Conservation (phyloP, 2,113 vertebrate species). For the Cottus gobio region DNA sequence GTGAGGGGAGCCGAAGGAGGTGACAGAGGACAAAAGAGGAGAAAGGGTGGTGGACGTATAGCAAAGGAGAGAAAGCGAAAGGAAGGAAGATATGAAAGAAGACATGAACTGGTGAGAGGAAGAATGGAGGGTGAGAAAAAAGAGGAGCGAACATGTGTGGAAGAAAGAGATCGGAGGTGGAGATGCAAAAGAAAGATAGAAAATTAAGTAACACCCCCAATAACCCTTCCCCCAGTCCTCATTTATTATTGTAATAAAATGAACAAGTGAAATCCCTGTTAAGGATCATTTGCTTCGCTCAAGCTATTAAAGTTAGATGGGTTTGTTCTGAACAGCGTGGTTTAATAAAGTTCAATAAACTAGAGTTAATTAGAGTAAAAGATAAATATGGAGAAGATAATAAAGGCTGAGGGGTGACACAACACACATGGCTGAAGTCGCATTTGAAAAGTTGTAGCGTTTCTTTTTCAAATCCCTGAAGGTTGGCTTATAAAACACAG, state of each 20-base stretch:
- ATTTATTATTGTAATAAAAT: conserved; percentile 40
- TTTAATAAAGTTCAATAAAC: conserved; percentile 61
- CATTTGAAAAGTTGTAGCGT: neutral
- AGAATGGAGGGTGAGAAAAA: conserved; percentile 12
- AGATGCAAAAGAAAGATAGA: conserved; percentile 13
- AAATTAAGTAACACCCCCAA: neutral
- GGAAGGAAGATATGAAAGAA: conserved; percentile 4
- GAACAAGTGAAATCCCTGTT: conserved; percentile 43
- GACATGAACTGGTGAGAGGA: neutral
- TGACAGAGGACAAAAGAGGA: conserved; percentile 23
- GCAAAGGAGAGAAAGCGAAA: neutral
- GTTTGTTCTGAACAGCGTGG: conserved; percentile 51
- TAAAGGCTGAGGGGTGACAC: conserved; percentile 25
- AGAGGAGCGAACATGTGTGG: neutral
- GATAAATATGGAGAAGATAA: conserved; percentile 24
- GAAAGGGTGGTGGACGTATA: neutral
- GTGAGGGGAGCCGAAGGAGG: conserved; percentile 21
- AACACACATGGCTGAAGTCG: conserved; percentile 19
- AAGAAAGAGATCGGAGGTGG: neutral
- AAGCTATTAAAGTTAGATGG: conserved; percentile 55
- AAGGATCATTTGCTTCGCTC: conserved; percentile 54
- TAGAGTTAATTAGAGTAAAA: conserved; percentile 29
- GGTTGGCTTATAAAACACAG: neutral
- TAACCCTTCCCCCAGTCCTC: conserved; percentile 1
- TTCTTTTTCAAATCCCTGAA: conserved; percentile 32